Conservation (phyloP, 2,113 vertebrate genomes). For the Nymphicus hollandicus region DNA sequence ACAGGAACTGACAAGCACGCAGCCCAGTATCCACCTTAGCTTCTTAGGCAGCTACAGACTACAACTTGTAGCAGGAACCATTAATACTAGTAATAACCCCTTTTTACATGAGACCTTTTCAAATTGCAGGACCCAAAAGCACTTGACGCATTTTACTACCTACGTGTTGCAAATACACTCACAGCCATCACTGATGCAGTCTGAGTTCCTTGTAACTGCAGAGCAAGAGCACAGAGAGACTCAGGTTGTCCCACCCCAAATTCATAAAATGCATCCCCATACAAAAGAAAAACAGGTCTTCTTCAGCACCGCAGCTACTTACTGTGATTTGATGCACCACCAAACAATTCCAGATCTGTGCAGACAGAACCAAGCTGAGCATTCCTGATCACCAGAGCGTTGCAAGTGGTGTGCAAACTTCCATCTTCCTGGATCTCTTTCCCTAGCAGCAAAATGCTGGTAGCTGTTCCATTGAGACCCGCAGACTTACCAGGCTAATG, state of each 20-base stretch:
- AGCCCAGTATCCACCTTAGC: background rate
- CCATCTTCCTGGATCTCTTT: accelerated
- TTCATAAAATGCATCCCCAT: background rate
- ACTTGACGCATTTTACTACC: background rate
- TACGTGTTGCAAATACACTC: background rate
- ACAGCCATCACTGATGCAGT: background rate
- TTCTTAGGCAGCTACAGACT: background rate
- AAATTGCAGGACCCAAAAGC: background rate
- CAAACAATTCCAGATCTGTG: background rate
- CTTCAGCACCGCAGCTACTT: background rate
- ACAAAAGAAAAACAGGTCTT: background rate
- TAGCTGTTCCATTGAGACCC: background rate
- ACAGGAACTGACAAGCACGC: background rate
- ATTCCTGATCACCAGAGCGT: background rate
- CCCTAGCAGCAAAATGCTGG: background rate
- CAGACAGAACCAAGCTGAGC: background rate
- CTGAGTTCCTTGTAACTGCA: background rate
- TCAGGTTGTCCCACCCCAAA: background rate
- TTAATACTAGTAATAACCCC: background rate
- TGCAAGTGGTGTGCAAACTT: background rate
- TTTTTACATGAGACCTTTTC: background rate
- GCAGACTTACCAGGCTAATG: background rate
- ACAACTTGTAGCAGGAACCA: background rate
- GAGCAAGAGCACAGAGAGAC: background rate
- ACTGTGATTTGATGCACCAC: background rate